Conservation (phyloP, 2,113 vertebrate species). For the Pseudopipra pipra region DNA sequence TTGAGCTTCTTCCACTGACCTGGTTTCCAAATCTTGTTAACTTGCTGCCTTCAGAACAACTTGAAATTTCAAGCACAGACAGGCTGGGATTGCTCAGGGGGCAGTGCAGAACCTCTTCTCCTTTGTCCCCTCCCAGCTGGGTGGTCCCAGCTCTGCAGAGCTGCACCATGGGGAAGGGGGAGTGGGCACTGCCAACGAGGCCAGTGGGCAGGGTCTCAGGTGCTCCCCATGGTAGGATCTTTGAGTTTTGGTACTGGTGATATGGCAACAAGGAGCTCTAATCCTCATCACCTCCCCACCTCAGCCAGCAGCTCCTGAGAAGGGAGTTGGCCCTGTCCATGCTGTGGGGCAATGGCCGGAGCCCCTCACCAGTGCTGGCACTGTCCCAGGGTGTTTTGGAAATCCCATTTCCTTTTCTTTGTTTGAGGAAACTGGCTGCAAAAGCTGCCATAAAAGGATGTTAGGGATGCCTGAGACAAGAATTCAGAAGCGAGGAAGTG, state of each 20-base stretch:
- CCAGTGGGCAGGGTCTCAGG: not conserved
- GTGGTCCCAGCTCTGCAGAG: fast-evolving
- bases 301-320: not conserved
- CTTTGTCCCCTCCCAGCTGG: not conserved
- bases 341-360: not conserved
- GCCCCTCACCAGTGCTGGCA: not conserved
- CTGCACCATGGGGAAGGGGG: fast-evolving
- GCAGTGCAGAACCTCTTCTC: not conserved
- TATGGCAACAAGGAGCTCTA: not conserved
- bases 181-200: fast-evolving
- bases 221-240: not conserved
- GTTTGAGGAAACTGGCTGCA: not conserved
- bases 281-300: not conserved
- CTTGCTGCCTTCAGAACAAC: constrained; percentile 40
- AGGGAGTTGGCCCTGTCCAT: fast-evolving
- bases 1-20: constrained; percentile 56
- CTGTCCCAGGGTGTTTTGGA: not conserved
- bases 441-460: not conserved
- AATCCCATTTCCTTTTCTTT: constrained; percentile 25
- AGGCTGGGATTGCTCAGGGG: not conserved
- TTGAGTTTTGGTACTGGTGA: not conserved
- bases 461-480: constrained; percentile 7
- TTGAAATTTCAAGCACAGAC: not conserved
- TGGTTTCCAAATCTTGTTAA: constrained; percentile 60
- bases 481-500: not conserved